Evolutionary conservation across 92 coral and sea anemone species (phyloP).

Genomic region (Virgularia gustaviana): DNA sequence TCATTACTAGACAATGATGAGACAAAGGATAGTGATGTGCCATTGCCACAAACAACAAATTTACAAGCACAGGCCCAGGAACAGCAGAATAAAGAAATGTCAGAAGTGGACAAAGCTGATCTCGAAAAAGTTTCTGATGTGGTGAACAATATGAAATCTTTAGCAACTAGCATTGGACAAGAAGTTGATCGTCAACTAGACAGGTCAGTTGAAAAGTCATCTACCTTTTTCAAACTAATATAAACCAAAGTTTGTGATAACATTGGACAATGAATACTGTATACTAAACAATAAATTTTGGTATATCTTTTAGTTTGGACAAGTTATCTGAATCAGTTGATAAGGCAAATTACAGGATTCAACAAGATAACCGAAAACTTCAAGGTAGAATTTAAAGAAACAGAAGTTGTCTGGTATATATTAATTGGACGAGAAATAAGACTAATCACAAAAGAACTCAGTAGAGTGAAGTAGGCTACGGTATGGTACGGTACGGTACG

Average conservation of each 20-base stretch:
- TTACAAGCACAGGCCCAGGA: no score
- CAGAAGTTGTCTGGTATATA: no score
- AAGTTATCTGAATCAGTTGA: slow-evolving; percentile 81
- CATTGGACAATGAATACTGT: not conserved
- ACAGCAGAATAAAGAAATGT: not conserved
- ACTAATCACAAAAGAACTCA: no score
- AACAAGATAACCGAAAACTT: slow-evolving; percentile 59
- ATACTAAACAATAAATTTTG: not conserved
- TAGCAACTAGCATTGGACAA: slow-evolving; percentile 82
- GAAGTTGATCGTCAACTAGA: slow-evolving; percentile 78
- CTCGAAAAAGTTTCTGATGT: slow-evolving; percentile 79
- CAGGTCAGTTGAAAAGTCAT: no score
- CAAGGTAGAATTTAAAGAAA: slow-evolving; percentile 5
- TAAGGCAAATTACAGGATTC: slow-evolving; percentile 81
- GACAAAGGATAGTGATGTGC: not conserved
- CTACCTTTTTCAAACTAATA: no score
- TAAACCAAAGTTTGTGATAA: no score
- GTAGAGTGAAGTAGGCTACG: no score
- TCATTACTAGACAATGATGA: no score
- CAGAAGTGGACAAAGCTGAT: slow-evolving; percentile 66
- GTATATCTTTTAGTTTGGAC: slow-evolving; percentile 36
- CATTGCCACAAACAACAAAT: no score
- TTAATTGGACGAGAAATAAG: no score
- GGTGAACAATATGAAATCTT: slow-evolving; percentile 67
- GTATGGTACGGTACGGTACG: no score